Evolutionary conservation across 2,797 vertebrate species (phyloP).

Genomic region (Ctenosaura bakeri): DNA sequence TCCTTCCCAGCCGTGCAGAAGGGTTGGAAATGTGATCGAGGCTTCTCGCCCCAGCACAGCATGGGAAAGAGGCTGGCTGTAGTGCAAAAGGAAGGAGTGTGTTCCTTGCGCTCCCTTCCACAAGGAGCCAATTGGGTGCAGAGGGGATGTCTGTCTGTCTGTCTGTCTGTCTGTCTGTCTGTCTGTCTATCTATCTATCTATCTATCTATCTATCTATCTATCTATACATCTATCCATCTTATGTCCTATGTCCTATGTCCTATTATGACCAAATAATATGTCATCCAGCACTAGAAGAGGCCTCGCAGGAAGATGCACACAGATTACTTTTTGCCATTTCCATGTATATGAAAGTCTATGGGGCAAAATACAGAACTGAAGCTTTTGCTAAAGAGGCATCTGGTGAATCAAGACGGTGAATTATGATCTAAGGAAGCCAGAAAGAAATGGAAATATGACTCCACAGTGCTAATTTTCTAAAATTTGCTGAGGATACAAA

Average conservation of each 20-base stretch:
- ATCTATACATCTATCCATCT: not conserved
- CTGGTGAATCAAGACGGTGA: not conserved
- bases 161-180: too few species aligned
- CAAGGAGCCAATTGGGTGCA: too few species aligned
- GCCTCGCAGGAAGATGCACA: not conserved
- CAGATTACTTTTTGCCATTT: not conserved
- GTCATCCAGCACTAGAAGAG: not conserved
- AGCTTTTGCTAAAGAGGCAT: not conserved
- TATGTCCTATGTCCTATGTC: not conserved
- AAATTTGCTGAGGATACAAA: conserved; percentile 39
- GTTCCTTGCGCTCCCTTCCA: too few species aligned
- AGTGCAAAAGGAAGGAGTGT: too few species aligned
- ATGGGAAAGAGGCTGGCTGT: too few species aligned
- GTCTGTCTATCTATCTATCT: too few species aligned
- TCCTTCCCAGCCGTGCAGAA: too few species aligned
- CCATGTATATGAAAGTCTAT: not conserved
- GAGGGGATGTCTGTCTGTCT: too few species aligned
- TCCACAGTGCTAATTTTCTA: not conserved
- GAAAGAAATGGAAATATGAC: not conserved
- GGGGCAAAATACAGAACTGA: not conserved
- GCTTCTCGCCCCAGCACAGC: too few species aligned
- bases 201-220: not conserved
- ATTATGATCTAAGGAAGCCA: not conserved
- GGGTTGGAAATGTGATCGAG: too few species aligned
- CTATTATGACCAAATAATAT: not conserved